phyloP scores from a whole-genome alignment of 1,140 invertebrate species.

The Drosophila mayri region DNA sequence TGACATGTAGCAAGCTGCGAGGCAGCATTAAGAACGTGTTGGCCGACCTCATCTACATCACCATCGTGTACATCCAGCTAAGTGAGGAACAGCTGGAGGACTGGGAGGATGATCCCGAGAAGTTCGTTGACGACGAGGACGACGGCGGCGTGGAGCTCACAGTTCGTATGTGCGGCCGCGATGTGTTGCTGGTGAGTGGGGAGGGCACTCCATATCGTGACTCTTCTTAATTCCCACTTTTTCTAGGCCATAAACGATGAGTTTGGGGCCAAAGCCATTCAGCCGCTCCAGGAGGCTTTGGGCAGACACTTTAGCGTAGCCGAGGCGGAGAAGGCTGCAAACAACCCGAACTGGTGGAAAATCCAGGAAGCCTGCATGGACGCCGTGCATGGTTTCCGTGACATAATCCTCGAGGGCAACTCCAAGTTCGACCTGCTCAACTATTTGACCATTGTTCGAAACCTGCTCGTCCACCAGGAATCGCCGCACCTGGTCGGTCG shows the following conservation, averaged over 20 bases:
- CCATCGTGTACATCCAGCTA: slow-evolving; percentile 89
- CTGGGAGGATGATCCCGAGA: slow-evolving; percentile 90
- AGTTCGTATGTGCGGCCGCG: slow-evolving; percentile 91
- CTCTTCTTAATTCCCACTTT: background rate
- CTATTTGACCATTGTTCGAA: slow-evolving; percentile 88
- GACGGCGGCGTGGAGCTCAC: slow-evolving; percentile 89
- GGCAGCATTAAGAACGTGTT: slow-evolving; percentile 89
- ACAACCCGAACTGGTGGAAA: slow-evolving; percentile 90
- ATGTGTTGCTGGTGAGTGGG: slow-evolving; percentile 86
- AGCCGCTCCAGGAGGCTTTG: slow-evolving; percentile 88
- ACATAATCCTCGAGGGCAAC: slow-evolving; percentile 87
- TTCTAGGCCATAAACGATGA: slow-evolving; percentile 88
- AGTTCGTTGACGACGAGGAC: slow-evolving; percentile 93
- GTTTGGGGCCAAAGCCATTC: slow-evolving; percentile 87
- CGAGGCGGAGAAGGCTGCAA: slow-evolving; percentile 85
- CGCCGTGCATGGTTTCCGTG: slow-evolving; percentile 87
- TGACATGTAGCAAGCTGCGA: slow-evolving; percentile 88
- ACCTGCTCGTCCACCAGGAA: slow-evolving; percentile 74
- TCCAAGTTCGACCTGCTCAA: slow-evolving; percentile 89
- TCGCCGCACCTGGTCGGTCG: slow-evolving; percentile 90
- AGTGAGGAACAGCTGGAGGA: slow-evolving; percentile 90
- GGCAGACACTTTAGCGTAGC: slow-evolving; percentile 88
- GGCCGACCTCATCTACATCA: slow-evolving; percentile 90
- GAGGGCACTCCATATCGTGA: background rate
- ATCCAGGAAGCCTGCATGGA: slow-evolving; percentile 91